Evolutionary conservation across 2,113 vertebrate genomes (phyloP), one percentile per base, ranked within the genome.

Genomic region (Dicaeum eximium): DNA sequence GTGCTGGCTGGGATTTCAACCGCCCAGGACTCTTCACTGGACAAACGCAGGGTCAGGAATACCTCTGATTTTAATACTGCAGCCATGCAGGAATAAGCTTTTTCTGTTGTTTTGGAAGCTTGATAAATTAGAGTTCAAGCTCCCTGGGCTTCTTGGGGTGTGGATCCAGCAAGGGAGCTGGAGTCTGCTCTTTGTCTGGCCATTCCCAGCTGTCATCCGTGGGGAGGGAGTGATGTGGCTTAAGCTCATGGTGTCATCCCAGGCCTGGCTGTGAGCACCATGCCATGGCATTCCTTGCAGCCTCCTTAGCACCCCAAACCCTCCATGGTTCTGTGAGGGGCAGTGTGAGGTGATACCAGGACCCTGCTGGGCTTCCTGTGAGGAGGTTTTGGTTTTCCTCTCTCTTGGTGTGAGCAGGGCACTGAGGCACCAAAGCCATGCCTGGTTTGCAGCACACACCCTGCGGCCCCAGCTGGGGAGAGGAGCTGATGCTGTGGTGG

Each of bases 121-220:
- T 1, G 1, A 27, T 54, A 31, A 87, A 81, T 89, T 30, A 28
- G 11, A 6, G 6, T 47, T 58, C 5, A 31, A 56, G 25, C 66
- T 85, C 40, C 65, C 15, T 50, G 42, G 35, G 25, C 45, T 80
- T 92, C 66, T 67, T 45, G 37, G 51, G 48, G 7, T 64, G n/a
- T 74, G 74, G 62, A 78, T 90, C 45, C n/a, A 47, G 53, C 7
- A 24, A 60, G 17, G 77, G 40, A 61, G 37, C 45, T 80, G 73
- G 56, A 50, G 22, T 51, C 53, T 93, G 66, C 28, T 94, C n/a
- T 57, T 81, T 2, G 0, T 72, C 71, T 31, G 71, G 35, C 56
- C 0, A 3, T 42, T 64, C 35, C 37, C 0, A 0, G 13, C 72
- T 54, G 45, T 61, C 33, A 16, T 19, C 0, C 0, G 30, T 66